phyloP scores from a whole-genome alignment of 2,113 vertebrate genomes.

The Myiozetetes cayanensis region DNA sequence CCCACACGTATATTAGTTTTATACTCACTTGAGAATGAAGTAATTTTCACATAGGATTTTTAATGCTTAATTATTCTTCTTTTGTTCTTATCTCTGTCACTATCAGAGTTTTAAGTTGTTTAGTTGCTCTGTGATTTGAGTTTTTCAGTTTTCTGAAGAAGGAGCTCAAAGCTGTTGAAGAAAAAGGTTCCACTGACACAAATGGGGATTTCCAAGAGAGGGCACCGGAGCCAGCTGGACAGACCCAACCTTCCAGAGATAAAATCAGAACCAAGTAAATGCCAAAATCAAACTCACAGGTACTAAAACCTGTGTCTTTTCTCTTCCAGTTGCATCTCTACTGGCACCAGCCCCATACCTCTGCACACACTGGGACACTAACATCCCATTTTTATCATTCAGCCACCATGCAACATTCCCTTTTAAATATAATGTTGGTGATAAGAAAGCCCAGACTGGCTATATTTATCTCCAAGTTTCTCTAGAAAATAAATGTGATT shows the following conservation, averaged over 20 bases:
- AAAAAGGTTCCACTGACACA: not conserved
- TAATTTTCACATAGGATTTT: conserved; percentile 68
- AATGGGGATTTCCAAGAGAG: not conserved
- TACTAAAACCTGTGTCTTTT: not conserved
- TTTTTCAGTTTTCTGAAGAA: not conserved
- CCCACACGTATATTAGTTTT: conserved; percentile 64
- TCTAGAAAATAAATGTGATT: not conserved
- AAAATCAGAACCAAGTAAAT: not conserved
- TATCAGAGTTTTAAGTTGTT: not conserved
- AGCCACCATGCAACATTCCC: not conserved
- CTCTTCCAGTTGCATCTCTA: not conserved
- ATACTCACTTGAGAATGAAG: conserved; percentile 51
- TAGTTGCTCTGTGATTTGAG: not conserved
- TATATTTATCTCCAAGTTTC: not conserved
- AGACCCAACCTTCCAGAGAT: not conserved
- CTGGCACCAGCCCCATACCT: not conserved
- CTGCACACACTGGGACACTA: not conserved
- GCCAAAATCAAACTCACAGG: not conserved
- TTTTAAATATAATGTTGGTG: not conserved
- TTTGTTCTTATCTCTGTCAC: conserved; percentile 16
- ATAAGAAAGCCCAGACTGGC: not conserved
- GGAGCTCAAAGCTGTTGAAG: not conserved
- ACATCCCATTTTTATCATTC: not conserved
- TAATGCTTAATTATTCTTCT: conserved; percentile 64
- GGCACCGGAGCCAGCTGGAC: fast-evolving